Conservation (phyloP, 2,797 vertebrate species). For the Leuciscus waleckii region DNA sequence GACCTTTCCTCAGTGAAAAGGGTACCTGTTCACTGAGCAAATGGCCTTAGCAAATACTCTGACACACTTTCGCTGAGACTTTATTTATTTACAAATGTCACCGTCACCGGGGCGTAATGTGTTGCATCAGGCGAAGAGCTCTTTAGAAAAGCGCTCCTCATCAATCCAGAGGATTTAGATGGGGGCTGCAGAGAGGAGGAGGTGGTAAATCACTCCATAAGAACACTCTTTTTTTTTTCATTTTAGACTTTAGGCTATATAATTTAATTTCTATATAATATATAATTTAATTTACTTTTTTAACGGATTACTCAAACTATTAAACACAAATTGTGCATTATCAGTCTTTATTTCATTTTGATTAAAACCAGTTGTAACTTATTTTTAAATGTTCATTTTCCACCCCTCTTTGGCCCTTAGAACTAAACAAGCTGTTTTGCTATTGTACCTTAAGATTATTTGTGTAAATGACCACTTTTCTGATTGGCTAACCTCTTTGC, state of each 20-base stretch:
- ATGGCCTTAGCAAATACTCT: slow-evolving; percentile 35
- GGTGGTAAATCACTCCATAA: too few species aligned
- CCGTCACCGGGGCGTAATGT: slow-evolving; percentile 34
- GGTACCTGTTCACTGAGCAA: slow-evolving; percentile 32
- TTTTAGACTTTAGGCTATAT: neutral
- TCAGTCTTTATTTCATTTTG: neutral
- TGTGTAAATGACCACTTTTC: neutral
- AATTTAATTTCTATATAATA: neutral
- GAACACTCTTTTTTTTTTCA: too few species aligned
- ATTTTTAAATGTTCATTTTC: neutral
- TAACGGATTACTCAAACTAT: neutral
- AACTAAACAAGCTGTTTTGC: neutral
- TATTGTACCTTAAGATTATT: neutral
- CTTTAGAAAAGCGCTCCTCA: slow-evolving; percentile 52
- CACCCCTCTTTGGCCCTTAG: neutral
- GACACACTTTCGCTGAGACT: slow-evolving; percentile 41
- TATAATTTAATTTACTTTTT: neutral
- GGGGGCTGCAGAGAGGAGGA: slow-evolving; percentile 19
- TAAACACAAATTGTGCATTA: neutral
- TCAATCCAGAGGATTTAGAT: slow-evolving; percentile 41
- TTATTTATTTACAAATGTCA: slow-evolving; percentile 55
- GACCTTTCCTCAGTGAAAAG: slow-evolving; percentile 27
- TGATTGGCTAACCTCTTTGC: neutral
- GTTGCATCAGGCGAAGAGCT: slow-evolving; percentile 30
- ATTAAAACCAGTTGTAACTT: neutral